Percentiles rank a stretch among this genome's conserved stretches.
Evolutionary conservation across 64 coral and sea anemone genomes (phyloP).

Genomic region (Anthopleura sola): DNA sequence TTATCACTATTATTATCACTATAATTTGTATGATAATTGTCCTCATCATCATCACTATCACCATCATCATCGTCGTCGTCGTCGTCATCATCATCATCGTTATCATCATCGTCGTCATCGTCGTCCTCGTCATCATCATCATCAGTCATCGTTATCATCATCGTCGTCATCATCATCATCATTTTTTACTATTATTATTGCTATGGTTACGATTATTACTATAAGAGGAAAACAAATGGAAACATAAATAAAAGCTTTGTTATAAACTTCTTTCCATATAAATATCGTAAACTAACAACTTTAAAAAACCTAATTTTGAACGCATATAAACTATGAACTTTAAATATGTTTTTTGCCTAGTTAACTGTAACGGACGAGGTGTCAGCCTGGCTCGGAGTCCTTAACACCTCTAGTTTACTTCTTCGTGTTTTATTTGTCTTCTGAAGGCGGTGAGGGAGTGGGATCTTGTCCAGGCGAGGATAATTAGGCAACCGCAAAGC

Average conservation of each 20-base stretch:
- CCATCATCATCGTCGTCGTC: too few species aligned
- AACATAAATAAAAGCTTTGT: background rate
- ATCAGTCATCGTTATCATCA: too few species aligned
- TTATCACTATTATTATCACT: too few species aligned
- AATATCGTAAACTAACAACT: background rate
- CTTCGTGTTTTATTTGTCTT: constrained; percentile 51
- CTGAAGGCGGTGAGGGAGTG: constrained; percentile 72
- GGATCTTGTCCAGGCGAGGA: constrained; percentile 77
- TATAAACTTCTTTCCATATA: background rate
- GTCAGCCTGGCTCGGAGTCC: constrained; percentile 43
- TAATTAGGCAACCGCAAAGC: constrained; percentile 75
- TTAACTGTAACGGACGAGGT: constrained; percentile 61
- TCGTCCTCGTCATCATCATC: too few species aligned
- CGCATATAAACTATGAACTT: background rate
- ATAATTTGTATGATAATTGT: too few species aligned
- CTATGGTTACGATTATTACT: too few species aligned
- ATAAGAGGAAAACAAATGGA: too few species aligned
- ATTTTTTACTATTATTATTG: too few species aligned
- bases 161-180: too few species aligned
- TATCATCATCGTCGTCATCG: too few species aligned
- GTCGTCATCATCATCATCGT: too few species aligned
- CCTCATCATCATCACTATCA: too few species aligned
- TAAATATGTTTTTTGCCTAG: background rate
- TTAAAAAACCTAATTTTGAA: background rate
- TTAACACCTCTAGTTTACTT: constrained; percentile 30